Evolutionary conservation across 2,888 invertebrate species (phyloP).

Genomic region (Saturnia japonica): DNA sequence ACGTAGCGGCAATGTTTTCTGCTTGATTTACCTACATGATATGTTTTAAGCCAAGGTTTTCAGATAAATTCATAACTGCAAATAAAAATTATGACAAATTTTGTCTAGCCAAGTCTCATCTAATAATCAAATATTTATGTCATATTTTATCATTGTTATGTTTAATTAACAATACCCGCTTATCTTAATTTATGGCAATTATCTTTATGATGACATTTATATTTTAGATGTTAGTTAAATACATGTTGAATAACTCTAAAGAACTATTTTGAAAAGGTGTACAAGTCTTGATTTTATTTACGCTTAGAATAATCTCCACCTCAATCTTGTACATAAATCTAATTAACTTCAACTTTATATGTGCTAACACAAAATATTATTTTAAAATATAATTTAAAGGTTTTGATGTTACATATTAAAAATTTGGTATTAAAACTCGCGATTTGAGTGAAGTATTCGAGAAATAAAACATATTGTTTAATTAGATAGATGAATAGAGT

Average conservation of each 20-base stretch:
- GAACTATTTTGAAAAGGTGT: background rate
- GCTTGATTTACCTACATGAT: no score
- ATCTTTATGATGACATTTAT: conserved; percentile 17
- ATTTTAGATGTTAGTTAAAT: background rate
- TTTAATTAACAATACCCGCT: background rate
- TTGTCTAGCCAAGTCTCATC: background rate
- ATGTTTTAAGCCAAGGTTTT: no score
- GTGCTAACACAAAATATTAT: background rate
- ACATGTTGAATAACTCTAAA: background rate
- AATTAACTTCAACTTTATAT: background rate
- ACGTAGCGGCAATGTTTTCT: no score
- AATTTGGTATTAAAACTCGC: no score
- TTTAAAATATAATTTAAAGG: background rate
- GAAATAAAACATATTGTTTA: no score
- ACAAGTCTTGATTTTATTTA: background rate
- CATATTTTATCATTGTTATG: background rate
- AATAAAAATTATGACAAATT: background rate
- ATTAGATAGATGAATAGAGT: no score
- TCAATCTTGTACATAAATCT: background rate
- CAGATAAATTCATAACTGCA: background rate
- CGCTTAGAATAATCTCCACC: background rate
- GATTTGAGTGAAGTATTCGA: no score
- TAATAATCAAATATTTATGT: background rate
- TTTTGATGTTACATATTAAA: no score
- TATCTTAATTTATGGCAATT: background rate